Percentiles rank a stretch among this genome's conserved stretches.
phyloP scores from a whole-genome alignment of 2,113 vertebrate species.

The Sebastes fasciatus region DNA sequence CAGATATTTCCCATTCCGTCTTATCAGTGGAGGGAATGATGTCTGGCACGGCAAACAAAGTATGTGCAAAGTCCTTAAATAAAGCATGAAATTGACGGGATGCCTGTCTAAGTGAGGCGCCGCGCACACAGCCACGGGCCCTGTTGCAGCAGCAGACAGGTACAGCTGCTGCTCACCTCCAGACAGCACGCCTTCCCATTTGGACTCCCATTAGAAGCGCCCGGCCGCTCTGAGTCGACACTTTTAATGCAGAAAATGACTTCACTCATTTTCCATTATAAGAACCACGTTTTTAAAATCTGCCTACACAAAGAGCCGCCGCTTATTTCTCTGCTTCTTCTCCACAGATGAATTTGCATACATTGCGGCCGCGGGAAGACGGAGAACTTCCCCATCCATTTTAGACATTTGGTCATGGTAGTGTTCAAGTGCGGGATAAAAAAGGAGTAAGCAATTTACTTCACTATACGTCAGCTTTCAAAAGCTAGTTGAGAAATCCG shows the following conservation, averaged over 20 bases:
- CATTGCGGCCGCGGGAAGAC: constrained; percentile 61
- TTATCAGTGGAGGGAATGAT: constrained; percentile 82
- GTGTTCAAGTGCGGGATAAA: constrained; percentile 65
- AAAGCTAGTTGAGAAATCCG: constrained; percentile 58
- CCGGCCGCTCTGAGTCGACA: constrained; percentile 67
- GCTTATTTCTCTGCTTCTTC: constrained; percentile 66
- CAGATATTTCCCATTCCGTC: constrained; percentile 80
- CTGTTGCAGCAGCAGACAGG: constrained; percentile 53
- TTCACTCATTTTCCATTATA: constrained; percentile 72
- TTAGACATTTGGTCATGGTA: constrained; percentile 77
- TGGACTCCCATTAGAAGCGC: constrained; percentile 70
- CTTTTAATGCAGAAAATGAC: constrained; percentile 76
- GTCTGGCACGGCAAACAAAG: constrained; percentile 83
- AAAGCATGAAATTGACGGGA: constrained; percentile 82
- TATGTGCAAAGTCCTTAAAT: constrained; percentile 80
- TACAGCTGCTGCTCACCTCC: constrained; percentile 79
- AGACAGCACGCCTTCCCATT: constrained; percentile 61
- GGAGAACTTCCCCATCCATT: constrained; percentile 63
- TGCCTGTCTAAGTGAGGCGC: constrained; percentile 68
- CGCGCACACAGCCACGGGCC: constrained; percentile 31
- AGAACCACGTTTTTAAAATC: constrained; percentile 57
- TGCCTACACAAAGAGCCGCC: constrained; percentile 56
- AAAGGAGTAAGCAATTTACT: constrained; percentile 74
- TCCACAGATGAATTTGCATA: constrained; percentile 79
- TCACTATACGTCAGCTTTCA: constrained; percentile 68